These are phyloP conservation scores for Pteronotus mesoamericanus DNA, from an alignment of 2,797 vertebrate species.

Conservation along the genomic window DNA sequence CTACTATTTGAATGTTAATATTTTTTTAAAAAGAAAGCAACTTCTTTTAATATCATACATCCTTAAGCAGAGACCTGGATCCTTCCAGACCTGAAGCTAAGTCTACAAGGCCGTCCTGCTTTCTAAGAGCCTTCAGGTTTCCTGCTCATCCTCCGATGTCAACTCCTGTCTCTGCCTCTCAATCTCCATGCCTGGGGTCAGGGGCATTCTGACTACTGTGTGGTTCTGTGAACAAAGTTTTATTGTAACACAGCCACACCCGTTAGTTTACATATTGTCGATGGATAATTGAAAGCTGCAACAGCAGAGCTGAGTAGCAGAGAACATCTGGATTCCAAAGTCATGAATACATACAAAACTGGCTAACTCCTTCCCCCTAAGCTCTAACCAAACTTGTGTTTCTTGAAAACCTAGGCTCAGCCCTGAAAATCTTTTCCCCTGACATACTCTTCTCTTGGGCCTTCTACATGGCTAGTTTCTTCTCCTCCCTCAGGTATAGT, in stretches of 20 bases:
- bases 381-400: neutral
- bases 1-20: neutral
- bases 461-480: neutral
- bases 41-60: neutral
- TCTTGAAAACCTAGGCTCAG: neutral
- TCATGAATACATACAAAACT: neutral
- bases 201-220: neutral
- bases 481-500: neutral
- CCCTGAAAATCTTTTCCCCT: neutral
- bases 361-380: neutral
- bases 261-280: neutral
- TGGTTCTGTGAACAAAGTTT: neutral
- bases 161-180: neutral
- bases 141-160: neutral
- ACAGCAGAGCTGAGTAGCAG: neutral
- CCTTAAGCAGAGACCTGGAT: neutral
- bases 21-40: neutral
- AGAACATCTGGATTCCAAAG: neutral
- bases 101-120: accelerated
- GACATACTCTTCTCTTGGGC: neutral
- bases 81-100: neutral
- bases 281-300: neutral
- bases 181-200: neutral
- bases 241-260: neutral
- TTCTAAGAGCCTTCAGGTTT: neutral